Percentiles rank a stretch among this genome's conserved stretches.
phyloP scores from a whole-genome alignment of 2,113 vertebrate species.

The Oxygymnocypris stewartii region DNA sequence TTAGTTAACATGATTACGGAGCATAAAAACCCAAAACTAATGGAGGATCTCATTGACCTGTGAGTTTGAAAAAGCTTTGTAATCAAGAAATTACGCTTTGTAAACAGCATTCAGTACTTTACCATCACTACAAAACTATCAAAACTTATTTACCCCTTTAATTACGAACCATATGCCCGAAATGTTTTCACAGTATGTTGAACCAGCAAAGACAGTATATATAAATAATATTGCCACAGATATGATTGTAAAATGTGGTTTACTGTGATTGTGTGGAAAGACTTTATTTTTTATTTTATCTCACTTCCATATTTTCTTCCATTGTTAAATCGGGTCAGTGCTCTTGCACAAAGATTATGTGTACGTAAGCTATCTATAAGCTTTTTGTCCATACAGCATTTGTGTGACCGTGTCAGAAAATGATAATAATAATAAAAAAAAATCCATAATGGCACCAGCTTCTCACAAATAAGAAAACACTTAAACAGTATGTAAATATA shows the following conservation, averaged over 20 bases:
- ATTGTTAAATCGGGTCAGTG: background rate
- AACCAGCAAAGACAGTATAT: background rate
- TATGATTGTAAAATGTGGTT: constrained; percentile 15
- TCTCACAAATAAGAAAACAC: constrained; percentile 61
- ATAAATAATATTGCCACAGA: background rate
- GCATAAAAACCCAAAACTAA: background rate
- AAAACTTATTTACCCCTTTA: background rate
- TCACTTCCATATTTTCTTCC: background rate
- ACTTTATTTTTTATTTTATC: constrained; percentile 3
- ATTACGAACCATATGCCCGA: background rate
- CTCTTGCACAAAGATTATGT: constrained; percentile 51
- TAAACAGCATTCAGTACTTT: background rate
- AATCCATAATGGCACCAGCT: constrained; percentile 63
- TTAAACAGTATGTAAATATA: constrained; percentile 69
- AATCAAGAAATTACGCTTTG: background rate
- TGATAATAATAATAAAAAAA: background rate
- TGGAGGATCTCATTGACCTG: background rate
- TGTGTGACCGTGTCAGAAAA: constrained; percentile 63
- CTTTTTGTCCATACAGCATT: constrained; percentile 61
- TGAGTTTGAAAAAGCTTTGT: background rate
- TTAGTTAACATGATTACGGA: background rate
- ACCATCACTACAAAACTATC: background rate
- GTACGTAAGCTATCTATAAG: constrained; percentile 51
- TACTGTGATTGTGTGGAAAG: constrained; percentile 27
- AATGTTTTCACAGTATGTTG: background rate